Conservation (phyloP, 2,888 invertebrate genomes). For the Sabatieria punctata region DNA sequence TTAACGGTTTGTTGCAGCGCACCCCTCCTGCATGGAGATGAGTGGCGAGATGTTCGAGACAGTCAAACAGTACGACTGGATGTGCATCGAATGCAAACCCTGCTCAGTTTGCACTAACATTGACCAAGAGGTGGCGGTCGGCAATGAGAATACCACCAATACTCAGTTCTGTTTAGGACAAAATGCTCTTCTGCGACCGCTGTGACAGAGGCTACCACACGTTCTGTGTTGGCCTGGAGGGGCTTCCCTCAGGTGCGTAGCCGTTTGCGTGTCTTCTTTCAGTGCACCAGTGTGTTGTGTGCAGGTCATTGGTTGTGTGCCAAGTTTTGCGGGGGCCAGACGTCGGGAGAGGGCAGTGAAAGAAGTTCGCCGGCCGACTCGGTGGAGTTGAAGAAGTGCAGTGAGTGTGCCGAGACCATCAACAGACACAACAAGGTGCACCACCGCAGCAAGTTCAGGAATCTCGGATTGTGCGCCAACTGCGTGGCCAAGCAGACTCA, state of each 20-base stretch:
- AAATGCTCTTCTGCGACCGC: conserved; percentile 82
- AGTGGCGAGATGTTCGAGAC: conserved; percentile 49
- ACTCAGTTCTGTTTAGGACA: conserved; percentile 40
- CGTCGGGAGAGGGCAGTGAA: conserved; percentile 6
- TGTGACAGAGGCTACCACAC: conserved; percentile 86
- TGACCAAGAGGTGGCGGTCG: conserved; percentile 46
- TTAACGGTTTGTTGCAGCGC: conserved; percentile 29
- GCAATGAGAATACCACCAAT: conserved; percentile 39
- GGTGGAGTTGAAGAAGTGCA: neutral
- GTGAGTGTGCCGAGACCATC: neutral
- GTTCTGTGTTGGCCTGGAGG: conserved; percentile 63
- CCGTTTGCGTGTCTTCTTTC: conserved; percentile 46
- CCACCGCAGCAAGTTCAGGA: conserved; percentile 5
- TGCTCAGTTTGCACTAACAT: conserved; percentile 66
- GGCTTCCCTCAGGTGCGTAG: conserved; percentile 69
- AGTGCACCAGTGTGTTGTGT: neutral
- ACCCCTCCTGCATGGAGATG: conserved; percentile 71
- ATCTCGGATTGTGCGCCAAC: neutral
- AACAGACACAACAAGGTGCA: neutral
- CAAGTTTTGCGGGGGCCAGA: conserved; percentile 7
- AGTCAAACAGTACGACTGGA: conserved; percentile 54
- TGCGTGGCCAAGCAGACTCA: neutral
- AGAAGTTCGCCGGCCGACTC: neutral
- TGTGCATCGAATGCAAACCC: conserved; percentile 77
- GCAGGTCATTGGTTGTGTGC: conserved; percentile 10